Evolutionary conservation across 1,140 invertebrate species (phyloP), one percentile per base, ranked within the genome.

Genomic region (Orchesella cincta): DNA sequence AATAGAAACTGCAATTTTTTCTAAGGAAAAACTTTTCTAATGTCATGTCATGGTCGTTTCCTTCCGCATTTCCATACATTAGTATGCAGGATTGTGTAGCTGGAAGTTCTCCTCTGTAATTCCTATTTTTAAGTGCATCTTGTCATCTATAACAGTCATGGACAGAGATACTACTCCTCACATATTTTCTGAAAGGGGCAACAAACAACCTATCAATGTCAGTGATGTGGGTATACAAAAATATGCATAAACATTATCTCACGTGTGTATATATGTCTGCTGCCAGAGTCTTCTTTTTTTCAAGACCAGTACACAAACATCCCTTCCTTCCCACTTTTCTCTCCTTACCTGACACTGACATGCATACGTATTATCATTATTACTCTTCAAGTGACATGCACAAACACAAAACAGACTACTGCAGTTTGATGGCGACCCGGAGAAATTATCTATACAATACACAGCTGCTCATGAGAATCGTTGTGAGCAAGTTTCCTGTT

Each of bases 281-380:
- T n/a, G n/a, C n/a, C n/a, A n/a, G n/a, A 46, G 23, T 57, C 23
- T 57, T 57, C 14, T 57, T 57, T 57, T 57, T 57, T 57, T 57
- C 14, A n/a, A n/a, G 52, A n/a, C 14, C 23, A 57, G 39, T 57
- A 5, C 52, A 57, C 52, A 18, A 46, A 46, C 39, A 46, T 18
- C 5, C 39, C 5, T 46, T 18, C 5, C n/a, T n/a, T n/a, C n/a
- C n/a, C n/a, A n/a, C n/a, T n/a, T n/a, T n/a, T n/a, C n/a, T n/a
- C n/a, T n/a, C n/a, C 39, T 46, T 18, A 46, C 39, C 39, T 46
- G 39, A 46, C 39, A 46, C 39, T 46, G 39, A 46, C 39, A 46
- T 46, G 39, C 39, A 46, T 46, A 46, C 39, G 39, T 46, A 46
- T 46, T 46, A 46, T 18, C 39, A 46, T 46, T 46, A 46, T 46